These are phyloP conservation scores for Nezara viridula DNA, from an alignment of 2,888 invertebrate species.

Conservation along the genomic window DNA sequence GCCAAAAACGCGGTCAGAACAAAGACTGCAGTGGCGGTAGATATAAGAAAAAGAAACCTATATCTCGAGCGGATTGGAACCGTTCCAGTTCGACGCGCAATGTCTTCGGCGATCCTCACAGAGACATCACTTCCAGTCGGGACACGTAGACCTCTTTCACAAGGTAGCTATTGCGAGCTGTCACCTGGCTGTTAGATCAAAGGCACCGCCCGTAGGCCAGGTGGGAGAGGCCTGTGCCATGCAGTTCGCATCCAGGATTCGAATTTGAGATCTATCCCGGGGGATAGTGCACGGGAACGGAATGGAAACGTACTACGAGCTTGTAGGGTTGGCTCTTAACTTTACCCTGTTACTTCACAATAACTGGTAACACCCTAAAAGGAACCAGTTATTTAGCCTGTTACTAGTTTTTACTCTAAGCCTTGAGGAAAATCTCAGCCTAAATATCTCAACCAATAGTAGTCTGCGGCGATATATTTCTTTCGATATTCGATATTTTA, in stretches of 20 bases:
- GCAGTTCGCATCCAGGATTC: not conserved
- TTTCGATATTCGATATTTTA: no score
- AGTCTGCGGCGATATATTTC: no score
- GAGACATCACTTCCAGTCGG: not conserved
- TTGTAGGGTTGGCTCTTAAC: not conserved
- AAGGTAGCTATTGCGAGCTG: constrained; percentile 6
- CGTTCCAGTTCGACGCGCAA: not conserved
- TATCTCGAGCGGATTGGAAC: not conserved
- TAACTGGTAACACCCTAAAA: no score
- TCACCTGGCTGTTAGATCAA: constrained; percentile 11
- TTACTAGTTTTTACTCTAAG: no score
- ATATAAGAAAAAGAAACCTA: not conserved
- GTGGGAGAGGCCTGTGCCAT: not conserved
- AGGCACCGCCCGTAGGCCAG: not conserved
- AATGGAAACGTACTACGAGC: not conserved
- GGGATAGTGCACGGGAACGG: not conserved
- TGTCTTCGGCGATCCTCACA: not conserved
- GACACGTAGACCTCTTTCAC: not conserved
- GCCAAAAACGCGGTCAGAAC: not conserved
- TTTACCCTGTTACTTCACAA: no score
- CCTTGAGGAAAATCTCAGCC: no score
- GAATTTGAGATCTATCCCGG: not conserved
- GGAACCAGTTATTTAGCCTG: no score
- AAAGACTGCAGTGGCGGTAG: not conserved
- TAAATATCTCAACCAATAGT: no score